Evolutionary conservation across 2,888 invertebrate species (phyloP).

Genomic region (Tupiocoris notatus): DNA sequence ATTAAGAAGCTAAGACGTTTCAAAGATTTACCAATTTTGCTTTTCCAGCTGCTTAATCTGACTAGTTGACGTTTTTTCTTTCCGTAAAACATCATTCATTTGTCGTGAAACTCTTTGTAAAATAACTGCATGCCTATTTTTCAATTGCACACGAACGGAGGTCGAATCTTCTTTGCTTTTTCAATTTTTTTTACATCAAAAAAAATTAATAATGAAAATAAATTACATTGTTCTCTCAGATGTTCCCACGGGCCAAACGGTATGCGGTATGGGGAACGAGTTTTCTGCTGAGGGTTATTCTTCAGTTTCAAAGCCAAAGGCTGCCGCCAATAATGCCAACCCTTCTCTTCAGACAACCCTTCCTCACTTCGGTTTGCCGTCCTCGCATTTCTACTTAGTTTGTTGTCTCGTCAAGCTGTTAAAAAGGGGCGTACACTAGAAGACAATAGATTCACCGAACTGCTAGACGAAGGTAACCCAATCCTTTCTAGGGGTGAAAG

Average conservation of each 20-base stretch:
- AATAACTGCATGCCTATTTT: too few species aligned
- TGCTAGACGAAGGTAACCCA: conserved; percentile 22
- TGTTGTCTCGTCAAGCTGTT: conserved; percentile 25
- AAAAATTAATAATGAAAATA: background rate
- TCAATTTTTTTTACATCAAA: too few species aligned
- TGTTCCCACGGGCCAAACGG: background rate
- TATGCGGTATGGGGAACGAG: background rate
- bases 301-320: too few species aligned
- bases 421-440: conserved; percentile 35
- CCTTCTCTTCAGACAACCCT: background rate
- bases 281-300: background rate
- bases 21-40: too few species aligned
- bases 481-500: conserved; percentile 6
- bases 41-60: too few species aligned
- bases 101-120: too few species aligned
- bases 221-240: background rate
- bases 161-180: too few species aligned
- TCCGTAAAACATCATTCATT: too few species aligned
- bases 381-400: background rate
- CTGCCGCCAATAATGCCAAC: background rate
- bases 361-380: background rate
- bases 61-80: too few species aligned
- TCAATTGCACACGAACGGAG: too few species aligned
- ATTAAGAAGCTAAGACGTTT: too few species aligned
- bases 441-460: conserved; percentile 32